Evolutionary conservation across 2,888 invertebrate genomes (phyloP).

Genomic region (Altica lythri): DNA sequence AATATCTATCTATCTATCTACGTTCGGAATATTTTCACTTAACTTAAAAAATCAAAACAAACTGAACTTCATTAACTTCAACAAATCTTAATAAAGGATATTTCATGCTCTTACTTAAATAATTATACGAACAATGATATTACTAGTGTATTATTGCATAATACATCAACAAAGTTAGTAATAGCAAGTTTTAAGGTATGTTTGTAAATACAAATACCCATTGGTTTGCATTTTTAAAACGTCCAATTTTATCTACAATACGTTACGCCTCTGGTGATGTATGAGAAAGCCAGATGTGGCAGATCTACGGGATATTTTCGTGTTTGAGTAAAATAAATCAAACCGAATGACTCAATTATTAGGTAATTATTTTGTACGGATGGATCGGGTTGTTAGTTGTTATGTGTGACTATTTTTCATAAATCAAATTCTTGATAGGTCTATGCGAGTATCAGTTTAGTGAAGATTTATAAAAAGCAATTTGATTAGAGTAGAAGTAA

Average conservation of each 20-base stretch:
- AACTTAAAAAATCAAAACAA: too few relatives aligned
- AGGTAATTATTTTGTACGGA: constrained; percentile 18
- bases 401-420: constrained; percentile 11
- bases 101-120: too few relatives aligned
- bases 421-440: constrained; percentile 7
- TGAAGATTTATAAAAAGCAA: neutral
- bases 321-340: constrained; percentile 16
- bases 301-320: constrained; percentile 15
- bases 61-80: too few relatives aligned
- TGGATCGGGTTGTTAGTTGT: constrained; percentile 7
- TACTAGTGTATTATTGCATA: too few relatives aligned
- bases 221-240: neutral
- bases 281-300: neutral
- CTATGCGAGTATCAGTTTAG: neutral
- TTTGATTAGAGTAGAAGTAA: too few relatives aligned
- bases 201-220: too few relatives aligned
- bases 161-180: too few relatives aligned
- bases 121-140: too few relatives aligned
- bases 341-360: constrained; percentile 18
- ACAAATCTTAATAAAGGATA: too few relatives aligned
- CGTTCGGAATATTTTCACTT: too few relatives aligned
- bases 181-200: too few relatives aligned
- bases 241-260: neutral
- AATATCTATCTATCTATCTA: too few relatives aligned
- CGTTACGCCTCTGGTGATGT: neutral